phyloP scores from a whole-genome alignment of 2,113 vertebrate species.

The Centropristis striata region DNA sequence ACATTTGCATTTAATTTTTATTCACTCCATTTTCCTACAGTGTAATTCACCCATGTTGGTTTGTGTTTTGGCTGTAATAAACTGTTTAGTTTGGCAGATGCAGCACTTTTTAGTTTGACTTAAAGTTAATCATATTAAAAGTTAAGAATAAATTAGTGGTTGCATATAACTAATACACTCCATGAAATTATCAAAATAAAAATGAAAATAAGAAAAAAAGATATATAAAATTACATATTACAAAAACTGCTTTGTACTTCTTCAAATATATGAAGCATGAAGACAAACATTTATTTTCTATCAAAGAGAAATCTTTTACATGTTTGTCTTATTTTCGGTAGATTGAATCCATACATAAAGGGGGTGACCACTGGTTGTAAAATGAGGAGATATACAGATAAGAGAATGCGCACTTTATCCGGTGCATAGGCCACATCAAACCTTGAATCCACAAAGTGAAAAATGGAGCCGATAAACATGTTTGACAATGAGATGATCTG shows the following conservation, averaged over 20 bases:
- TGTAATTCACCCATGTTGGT: too few species aligned
- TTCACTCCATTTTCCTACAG: too few species aligned
- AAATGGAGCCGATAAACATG: slow-evolving; percentile 26
- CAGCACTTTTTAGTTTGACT: too few species aligned
- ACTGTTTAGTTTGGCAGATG: too few species aligned
- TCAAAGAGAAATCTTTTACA: slow-evolving; percentile 27
- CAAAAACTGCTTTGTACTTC: too few species aligned
- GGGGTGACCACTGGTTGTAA: slow-evolving; percentile 37
- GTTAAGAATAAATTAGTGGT: not conserved
- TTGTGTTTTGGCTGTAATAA: too few species aligned
- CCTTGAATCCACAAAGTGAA: slow-evolving; percentile 30
- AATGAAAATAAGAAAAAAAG: too few species aligned
- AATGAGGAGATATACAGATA: slow-evolving; percentile 40
- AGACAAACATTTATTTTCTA: slow-evolving; percentile 12
- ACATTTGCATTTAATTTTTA: too few species aligned
- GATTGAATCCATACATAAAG: slow-evolving; percentile 39
- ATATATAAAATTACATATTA: not conserved
- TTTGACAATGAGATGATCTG: slow-evolving; percentile 54
- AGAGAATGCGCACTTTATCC: slow-evolving; percentile 8
- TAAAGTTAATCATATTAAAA: too few species aligned
- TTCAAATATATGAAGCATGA: not conserved
- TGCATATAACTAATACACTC: not conserved
- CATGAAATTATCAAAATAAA: not conserved
- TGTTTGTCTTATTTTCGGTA: slow-evolving; percentile 32
- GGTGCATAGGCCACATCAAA: not conserved